Evolutionary conservation across 2,888 invertebrate species (phyloP), one percentile per base, ranked within the genome.

Genomic region (Syritta pipiens): DNA sequence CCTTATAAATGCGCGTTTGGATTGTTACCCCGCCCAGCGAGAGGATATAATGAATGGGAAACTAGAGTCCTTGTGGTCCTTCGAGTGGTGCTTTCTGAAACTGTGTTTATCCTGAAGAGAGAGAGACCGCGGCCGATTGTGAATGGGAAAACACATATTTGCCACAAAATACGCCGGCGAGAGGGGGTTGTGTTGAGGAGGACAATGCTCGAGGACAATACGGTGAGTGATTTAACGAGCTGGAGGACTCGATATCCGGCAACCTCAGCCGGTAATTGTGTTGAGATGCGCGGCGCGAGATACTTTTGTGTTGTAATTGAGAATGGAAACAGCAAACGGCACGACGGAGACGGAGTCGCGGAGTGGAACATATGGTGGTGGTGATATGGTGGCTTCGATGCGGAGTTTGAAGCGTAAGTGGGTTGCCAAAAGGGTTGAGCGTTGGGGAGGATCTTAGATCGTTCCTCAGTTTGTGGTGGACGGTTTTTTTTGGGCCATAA

Each of bases 211-310:
- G n/a, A 14, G 37, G 37, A 72, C 59, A 72, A 72, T 72, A 59
- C 37, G 63, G 17, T 48, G 72, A 72, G 72, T 77, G 72, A 77
- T 60, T 72, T 77, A 53, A 77, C 65, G 20, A n/a, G n/a, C n/a
- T n/a, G n/a, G n/a, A 77, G 77, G 71, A 77, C 71, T 65, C n/a
- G n/a, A 77, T 77, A 72, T 77, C 72, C 77, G 77, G 77, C 65
- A 77, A 77, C 77, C 77, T 71, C 65, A 60, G 51, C 42, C 17
- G 17, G 28, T 24, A 17, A 69, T 76, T 69, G 28, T 63, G 65
- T 44, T 55, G 24, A n/a, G n/a, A n/a, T n/a, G n/a, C n/a, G n/a
- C n/a, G n/a, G n/a, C n/a, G n/a, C 46, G n/a, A 53, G 60, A 71
- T 71, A 71, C 46, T 46, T 17, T 57, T 63, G 55, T 63, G 44